phyloP scores from a whole-genome alignment of 2,888 invertebrate species.

The Pimpla rufipes region DNA sequence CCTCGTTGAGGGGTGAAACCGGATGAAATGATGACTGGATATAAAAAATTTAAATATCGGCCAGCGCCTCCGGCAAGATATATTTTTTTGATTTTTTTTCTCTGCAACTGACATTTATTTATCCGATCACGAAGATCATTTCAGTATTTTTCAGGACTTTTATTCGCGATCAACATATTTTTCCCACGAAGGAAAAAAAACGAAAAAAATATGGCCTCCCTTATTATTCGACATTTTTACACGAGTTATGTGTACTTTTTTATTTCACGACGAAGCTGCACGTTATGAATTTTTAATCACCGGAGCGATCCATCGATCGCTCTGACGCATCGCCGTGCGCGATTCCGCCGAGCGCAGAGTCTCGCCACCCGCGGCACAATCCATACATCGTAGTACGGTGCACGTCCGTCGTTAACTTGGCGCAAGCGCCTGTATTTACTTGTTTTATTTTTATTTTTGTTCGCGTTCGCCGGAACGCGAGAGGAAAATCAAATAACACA shows the following conservation, averaged over 20 bases:
- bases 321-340: background rate
- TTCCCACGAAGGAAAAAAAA: background rate
- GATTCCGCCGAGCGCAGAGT: background rate
- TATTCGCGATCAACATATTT: constrained; percentile 3
- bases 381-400: background rate
- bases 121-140: background rate
- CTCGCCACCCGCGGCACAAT: background rate
- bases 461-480: constrained; percentile 31
- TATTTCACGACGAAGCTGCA: background rate
- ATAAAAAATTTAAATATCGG: constrained; percentile 2
- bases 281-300: constrained; percentile 47
- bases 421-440: constrained; percentile 38
- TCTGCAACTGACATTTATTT: background rate
- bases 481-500: constrained; percentile 54
- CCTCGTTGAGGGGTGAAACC: background rate
- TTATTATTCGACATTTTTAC: constrained; percentile 17
- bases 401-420: constrained; percentile 4
- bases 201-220: background rate
- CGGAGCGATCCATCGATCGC: constrained; percentile 49
- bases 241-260: background rate
- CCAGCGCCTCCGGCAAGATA: background rate
- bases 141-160: background rate
- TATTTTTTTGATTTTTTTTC: no score
- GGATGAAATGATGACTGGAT: constrained; percentile 12
- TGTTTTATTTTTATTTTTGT: constrained; percentile 32